A percentile compares a stretch with the other conserved stretches of the same genome.
Conservation (phyloP, 2,113 vertebrate genomes). For the Menidia beryllina region DNA sequence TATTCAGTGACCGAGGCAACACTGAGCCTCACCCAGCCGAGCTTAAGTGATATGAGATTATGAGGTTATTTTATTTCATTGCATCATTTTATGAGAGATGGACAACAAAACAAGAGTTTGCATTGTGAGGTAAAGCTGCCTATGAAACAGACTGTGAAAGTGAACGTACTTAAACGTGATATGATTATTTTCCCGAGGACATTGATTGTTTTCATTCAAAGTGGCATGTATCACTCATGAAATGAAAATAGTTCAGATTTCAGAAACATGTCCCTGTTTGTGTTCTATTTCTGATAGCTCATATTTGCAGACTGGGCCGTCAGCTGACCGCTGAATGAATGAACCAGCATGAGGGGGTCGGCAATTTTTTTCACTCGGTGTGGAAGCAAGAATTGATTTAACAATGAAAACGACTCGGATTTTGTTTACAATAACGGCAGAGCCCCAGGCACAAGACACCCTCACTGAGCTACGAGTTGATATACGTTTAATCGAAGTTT, state of each 20-base stretch:
- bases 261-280: slow-evolving; percentile 11
- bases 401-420: background rate
- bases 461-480: background rate
- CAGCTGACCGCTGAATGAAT: background rate
- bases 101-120: slow-evolving; percentile 62
- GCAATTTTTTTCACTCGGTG: slow-evolving; percentile 17
- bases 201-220: slow-evolving; percentile 52
- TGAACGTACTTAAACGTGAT: slow-evolving; percentile 17
- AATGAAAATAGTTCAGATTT: slow-evolving; percentile 69
- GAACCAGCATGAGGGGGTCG: slow-evolving; percentile 15
- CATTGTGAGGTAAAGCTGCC: slow-evolving; percentile 60
- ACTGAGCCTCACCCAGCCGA: slow-evolving; percentile 39
- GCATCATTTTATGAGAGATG: slow-evolving; percentile 62
- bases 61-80: slow-evolving; percentile 40
- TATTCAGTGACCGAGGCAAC: slow-evolving; percentile 43
- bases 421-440: background rate
- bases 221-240: slow-evolving; percentile 71
- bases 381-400: background rate
- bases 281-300: slow-evolving; percentile 1
- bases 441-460: background rate
- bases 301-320: background rate
- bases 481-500: too few species aligned
- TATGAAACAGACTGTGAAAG: slow-evolving; percentile 31
- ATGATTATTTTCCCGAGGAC: slow-evolving; percentile 32
- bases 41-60: slow-evolving; percentile 13